phyloP scores from a whole-genome alignment of 2,888 invertebrate genomes.

The Horisme vitalbata region DNA sequence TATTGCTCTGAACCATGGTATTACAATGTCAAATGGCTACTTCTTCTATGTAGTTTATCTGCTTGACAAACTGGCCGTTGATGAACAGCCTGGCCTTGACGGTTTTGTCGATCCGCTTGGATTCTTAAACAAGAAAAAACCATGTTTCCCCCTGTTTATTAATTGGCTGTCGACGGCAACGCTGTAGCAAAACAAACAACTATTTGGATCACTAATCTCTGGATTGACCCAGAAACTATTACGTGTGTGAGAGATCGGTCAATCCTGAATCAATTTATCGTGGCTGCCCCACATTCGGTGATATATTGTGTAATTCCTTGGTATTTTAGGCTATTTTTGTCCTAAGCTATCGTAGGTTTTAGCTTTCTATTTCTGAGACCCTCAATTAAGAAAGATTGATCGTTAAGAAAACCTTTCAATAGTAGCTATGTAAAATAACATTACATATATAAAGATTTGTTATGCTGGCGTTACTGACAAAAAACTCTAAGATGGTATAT shows the following conservation, averaged over 20 bases:
- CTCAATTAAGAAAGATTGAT: too few species aligned
- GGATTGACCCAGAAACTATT: slow-evolving; percentile 43
- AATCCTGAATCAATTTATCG: slow-evolving; percentile 41
- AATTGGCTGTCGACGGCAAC: slow-evolving; percentile 16
- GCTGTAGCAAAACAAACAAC: slow-evolving; percentile 9
- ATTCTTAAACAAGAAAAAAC: slow-evolving; percentile 1
- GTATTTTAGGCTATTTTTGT: slow-evolving; percentile 24
- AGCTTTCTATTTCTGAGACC: background rate
- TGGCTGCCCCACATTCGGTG: slow-evolving; percentile 37
- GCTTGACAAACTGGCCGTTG: slow-evolving; percentile 1
- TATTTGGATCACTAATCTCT: slow-evolving; percentile 38
- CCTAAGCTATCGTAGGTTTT: background rate
- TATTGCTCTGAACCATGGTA: background rate
- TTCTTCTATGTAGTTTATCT: background rate
- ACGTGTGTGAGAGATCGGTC: slow-evolving; percentile 38
- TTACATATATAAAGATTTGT: too few species aligned
- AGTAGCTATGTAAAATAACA: too few species aligned
- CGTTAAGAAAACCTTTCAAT: too few species aligned
- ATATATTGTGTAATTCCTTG: slow-evolving; percentile 35
- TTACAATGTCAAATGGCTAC: background rate
- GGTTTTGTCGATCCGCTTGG: too few species aligned
- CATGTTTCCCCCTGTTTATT: slow-evolving; percentile 10
- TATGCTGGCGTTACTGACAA: too few species aligned
- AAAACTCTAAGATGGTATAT: too few species aligned
- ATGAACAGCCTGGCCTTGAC: slow-evolving; percentile 8